Evolutionary conservation across 2,113 vertebrate species (phyloP).

Genomic region (Phyllostomus discolor): DNA sequence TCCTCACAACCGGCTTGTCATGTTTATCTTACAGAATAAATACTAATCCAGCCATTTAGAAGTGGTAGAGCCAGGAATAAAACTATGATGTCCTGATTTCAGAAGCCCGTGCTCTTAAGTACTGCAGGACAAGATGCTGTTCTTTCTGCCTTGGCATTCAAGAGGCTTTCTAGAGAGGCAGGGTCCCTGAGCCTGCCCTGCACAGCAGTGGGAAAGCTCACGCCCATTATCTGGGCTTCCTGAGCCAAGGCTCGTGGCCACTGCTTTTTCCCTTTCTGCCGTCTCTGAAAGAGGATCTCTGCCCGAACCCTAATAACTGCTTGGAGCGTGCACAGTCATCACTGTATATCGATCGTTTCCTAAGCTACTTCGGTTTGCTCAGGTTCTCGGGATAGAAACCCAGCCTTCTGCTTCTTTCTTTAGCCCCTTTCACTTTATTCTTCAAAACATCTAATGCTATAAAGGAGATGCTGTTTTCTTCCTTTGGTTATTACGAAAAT

Average conservation of each 20-base stretch:
- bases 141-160: neutral
- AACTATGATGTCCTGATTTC: neutral
- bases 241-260: neutral
- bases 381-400: neutral
- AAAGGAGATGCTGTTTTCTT: neutral
- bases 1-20: neutral
- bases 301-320: neutral
- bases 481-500: neutral
- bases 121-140: neutral
- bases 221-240: neutral
- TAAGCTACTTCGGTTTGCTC: neutral
- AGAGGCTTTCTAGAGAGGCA: conserved; percentile 15
- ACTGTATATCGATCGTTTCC: neutral
- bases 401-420: neutral
- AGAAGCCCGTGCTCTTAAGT: neutral
- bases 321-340: neutral
- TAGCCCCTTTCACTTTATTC: neutral
- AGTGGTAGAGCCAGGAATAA: neutral
- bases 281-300: neutral
- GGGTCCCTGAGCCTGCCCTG: neutral
- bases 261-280: neutral
- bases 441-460: neutral
- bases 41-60: neutral
- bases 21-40: neutral
- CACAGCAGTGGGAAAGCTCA: neutral